Base-by-base conservation (phyloP, 2,113 vertebrate genomes). In the Menidia beryllina region DNA sequence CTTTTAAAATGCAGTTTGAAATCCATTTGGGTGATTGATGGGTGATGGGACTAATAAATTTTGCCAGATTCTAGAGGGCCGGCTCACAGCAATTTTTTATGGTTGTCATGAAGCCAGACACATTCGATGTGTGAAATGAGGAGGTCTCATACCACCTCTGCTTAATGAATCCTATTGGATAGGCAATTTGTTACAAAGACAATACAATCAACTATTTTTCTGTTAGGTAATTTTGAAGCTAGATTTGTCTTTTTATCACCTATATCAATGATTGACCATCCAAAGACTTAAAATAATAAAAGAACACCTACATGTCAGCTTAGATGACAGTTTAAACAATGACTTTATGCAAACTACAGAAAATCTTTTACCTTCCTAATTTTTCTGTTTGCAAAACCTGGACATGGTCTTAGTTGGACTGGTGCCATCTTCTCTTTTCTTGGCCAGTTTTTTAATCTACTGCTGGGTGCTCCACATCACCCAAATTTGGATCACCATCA, bases 1-100 rank as follows among this genome's bases (percentile, higher is more conserved):
- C 92, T 95, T 94, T 95, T 95, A 94, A 95, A 95, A 94, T 93
- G 93, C 90, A 73, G 88, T 94, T 94, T 93, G 92, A 94, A 93
- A 92, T 92, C 92, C 92, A 93, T 95, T 94, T 88, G 63, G 77
- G 86, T 94, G 94, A 95, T 94, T 93, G 94, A 95, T 94, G 92
- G 85, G 80, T 79, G 89, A 93, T 77, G 62, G 85, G 79, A 74
- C 91, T 91, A 94, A 94, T 95, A 94, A 85, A 93, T 95, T 93
- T 89, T 75, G 89, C 88, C 83, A 84, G 85, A 87, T 89, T 93
- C 81, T 72, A 79, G 88, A 82, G 88, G 89, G 90, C 89, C 77
- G 62, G 86, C 77, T 88, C 81, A 72, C 63, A 56, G 80, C 87
- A 86, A 92, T 94, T 88, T 85, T 92, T 94, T 92, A 93, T 81